Conservation (phyloP, 2,797 vertebrate genomes). For the Ctenopoma multispine region DNA sequence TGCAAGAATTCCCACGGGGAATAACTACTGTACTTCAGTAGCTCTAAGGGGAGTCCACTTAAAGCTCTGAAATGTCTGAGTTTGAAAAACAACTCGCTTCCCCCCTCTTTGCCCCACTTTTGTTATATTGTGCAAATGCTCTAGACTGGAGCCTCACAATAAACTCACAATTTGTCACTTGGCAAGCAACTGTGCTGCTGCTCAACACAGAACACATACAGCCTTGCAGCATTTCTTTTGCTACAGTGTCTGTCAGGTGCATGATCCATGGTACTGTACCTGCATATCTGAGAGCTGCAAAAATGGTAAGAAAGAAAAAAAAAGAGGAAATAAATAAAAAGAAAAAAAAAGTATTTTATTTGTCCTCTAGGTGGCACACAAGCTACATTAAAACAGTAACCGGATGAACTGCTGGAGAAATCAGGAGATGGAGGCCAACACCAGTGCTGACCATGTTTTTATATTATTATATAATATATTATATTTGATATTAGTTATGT, state of each 20-base stretch:
- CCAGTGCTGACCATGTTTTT: background rate
- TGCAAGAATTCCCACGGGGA: conserved; percentile 18
- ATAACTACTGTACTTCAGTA: conserved; percentile 19
- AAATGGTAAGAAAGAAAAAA: background rate
- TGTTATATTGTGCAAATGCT: conserved; percentile 53
- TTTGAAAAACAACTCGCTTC: conserved; percentile 59
- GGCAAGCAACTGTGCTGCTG: conserved; percentile 27
- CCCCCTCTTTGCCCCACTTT: conserved; percentile 43
- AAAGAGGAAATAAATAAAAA: background rate
- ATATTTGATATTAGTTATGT: background rate
- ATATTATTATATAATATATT: no score
- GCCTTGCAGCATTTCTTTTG: background rate
- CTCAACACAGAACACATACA: conserved; percentile 13
- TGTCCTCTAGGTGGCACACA: conserved; percentile 63
- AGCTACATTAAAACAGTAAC: conserved; percentile 24
- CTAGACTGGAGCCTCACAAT: conserved; percentile 37
- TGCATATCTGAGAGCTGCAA: conserved; percentile 13
- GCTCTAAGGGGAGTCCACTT: conserved; percentile 45
- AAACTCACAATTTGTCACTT: conserved; percentile 52
- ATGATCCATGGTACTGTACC: background rate
- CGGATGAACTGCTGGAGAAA: background rate
- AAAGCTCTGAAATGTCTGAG: conserved; percentile 46
- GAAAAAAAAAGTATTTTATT: background rate
- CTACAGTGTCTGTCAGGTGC: background rate
- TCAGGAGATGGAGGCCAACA: background rate